phyloP scores from a whole-genome alignment of 2,797 vertebrate species.

The Basileuterus tristriatus region DNA sequence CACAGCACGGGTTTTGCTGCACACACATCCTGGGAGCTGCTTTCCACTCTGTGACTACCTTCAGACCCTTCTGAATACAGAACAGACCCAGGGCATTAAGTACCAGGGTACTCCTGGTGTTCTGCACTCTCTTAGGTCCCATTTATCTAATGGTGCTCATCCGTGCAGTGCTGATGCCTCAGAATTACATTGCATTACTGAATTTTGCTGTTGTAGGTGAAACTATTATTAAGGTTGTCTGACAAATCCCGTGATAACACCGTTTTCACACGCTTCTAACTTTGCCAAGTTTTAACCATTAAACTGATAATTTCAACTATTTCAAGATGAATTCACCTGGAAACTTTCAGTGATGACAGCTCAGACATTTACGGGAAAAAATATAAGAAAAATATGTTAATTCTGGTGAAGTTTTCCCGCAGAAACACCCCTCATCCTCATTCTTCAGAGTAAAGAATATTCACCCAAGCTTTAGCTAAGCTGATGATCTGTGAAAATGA shows the following conservation, averaged over 20 bases:
- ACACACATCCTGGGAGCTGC: not conserved
- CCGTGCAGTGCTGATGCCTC: conserved; percentile 39
- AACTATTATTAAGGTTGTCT: conserved; percentile 46
- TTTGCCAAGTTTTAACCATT: conserved; percentile 3
- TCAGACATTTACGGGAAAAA: not conserved
- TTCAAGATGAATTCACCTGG: conserved; percentile 23
- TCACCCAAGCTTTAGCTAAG: conserved; percentile 50
- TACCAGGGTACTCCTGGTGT: not conserved
- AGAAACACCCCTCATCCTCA: conserved; percentile 4
- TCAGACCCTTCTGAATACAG: not conserved
- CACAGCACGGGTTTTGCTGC: not conserved
- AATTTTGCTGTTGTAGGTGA: conserved; percentile 38
- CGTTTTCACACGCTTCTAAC: not conserved
- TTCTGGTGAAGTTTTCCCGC: not conserved
- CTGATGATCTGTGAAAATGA: conserved; percentile 70
- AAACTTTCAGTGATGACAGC: not conserved
- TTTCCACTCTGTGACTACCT: not conserved
- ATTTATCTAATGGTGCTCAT: conserved; percentile 27
- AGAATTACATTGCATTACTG: not conserved
- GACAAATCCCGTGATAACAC: conserved; percentile 8
- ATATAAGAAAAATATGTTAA: not conserved
- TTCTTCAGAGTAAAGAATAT: not conserved
- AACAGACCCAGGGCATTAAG: not conserved
- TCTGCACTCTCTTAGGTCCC: not conserved
- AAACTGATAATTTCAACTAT: not conserved